A percentile compares a stretch with the other conserved stretches of the same genome.
Evolutionary conservation across 2,888 invertebrate genomes (phyloP).

Genomic region (Dioctria rufipes): DNA sequence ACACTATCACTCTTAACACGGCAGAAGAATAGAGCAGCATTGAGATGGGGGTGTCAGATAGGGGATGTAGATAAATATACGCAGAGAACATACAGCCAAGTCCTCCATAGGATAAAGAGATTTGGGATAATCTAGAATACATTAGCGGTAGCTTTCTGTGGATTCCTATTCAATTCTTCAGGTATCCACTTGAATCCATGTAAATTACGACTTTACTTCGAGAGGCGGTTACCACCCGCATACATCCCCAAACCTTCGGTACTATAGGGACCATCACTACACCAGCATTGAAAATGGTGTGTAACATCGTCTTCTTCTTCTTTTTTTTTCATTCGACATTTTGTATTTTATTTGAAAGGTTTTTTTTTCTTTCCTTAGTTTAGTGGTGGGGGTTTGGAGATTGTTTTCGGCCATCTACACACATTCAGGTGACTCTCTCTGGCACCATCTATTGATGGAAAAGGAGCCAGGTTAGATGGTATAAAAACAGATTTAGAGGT

Average conservation of each 20-base stretch:
- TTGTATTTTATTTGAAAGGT: constrained; percentile 54
- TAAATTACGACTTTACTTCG: constrained; percentile 67
- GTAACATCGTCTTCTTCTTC: constrained; percentile 1
- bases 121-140: constrained; percentile 71
- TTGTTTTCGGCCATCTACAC: constrained; percentile 47
- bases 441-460: constrained; percentile 39
- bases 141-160: constrained; percentile 72
- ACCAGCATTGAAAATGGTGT: neutral
- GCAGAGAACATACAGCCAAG: constrained; percentile 56
- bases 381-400: constrained; percentile 25
- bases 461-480: constrained; percentile 48
- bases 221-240: constrained; percentile 49
- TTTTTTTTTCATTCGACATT: constrained; percentile 29
- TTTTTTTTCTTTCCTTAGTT: constrained; percentile 26
- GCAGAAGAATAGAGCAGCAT: constrained; percentile 49
- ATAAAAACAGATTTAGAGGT: constrained; percentile 70
- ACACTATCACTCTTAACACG: constrained; percentile 52
- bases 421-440: constrained; percentile 34
- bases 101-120: constrained; percentile 65
- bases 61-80: constrained; percentile 52
- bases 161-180: constrained; percentile 72
- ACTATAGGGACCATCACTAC: neutral
- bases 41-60: constrained; percentile 50
- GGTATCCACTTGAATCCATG: constrained; percentile 71
- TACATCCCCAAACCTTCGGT: neutral